These are phyloP conservation scores for Drosophila ambigua DNA, from an alignment of 1,140 invertebrate genomes.

Conservation along the genomic window DNA sequence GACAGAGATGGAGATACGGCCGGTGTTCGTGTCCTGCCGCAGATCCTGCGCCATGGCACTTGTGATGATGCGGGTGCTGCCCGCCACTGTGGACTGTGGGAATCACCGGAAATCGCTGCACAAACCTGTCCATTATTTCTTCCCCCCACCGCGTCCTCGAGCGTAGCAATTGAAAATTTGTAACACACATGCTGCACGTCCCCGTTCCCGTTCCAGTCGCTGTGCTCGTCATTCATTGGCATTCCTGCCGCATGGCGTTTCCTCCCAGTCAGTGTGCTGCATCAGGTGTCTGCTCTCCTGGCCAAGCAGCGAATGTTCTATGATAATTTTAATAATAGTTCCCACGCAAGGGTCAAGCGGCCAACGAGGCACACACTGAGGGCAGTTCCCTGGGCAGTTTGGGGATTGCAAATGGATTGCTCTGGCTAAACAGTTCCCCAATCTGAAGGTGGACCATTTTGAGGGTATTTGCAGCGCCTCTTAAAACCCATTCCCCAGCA, in stretches of 20 bases:
- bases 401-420: too few relatives aligned
- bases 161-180: slow-evolving; percentile 61
- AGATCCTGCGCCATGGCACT: slow-evolving; percentile 39
- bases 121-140: slow-evolving; percentile 27
- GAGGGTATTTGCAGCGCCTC: not conserved
- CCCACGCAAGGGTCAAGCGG: slow-evolving; percentile 39
- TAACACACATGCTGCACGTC: slow-evolving; percentile 69
- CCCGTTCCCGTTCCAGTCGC: not conserved
- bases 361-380: slow-evolving; percentile 6
- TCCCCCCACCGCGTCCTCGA: not conserved
- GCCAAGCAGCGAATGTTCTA: slow-evolving; percentile 13
- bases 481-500: too few relatives aligned
- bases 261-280: slow-evolving; percentile 32
- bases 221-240: slow-evolving; percentile 3
- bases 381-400: too few relatives aligned
- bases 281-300: slow-evolving; percentile 34
- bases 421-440: too few relatives aligned
- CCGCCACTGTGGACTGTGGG: slow-evolving; percentile 30
- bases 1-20: not conserved
- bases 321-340: slow-evolving; percentile 39
- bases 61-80: slow-evolving; percentile 32
- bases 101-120: slow-evolving; percentile 49
- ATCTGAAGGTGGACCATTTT: too few relatives aligned
- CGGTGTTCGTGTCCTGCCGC: not conserved
- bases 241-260: slow-evolving; percentile 40